Evolutionary conservation across 2,797 vertebrate genomes (phyloP).

Genomic region (Picus viridis): DNA sequence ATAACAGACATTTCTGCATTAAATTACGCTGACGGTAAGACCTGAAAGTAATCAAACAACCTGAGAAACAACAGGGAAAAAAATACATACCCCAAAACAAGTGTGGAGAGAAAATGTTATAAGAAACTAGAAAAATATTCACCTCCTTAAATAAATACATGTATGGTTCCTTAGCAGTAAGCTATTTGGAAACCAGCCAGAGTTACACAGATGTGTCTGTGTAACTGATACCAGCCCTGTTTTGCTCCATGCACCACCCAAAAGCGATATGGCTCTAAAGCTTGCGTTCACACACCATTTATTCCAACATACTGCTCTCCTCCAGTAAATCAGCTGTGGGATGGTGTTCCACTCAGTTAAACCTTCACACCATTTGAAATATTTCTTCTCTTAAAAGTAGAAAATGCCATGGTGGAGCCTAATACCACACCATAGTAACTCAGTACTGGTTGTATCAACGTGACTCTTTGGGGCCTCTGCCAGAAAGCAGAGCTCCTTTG

Average conservation of each 20-base stretch:
- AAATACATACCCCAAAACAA: not conserved
- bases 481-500: not conserved
- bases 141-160: not conserved
- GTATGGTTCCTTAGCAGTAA: not conserved
- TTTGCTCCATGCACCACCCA: not conserved
- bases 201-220: not conserved
- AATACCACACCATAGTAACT: not conserved
- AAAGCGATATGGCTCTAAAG: not conserved
- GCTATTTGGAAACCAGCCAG: not conserved
- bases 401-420: not conserved
- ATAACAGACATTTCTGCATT: not conserved
- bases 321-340: not conserved
- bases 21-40: not conserved
- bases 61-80: not conserved
- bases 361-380: not conserved
- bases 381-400: not conserved
- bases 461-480: not conserved
- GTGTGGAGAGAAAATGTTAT: not conserved
- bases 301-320: not conserved
- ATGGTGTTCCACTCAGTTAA: not conserved
- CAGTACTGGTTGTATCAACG: not conserved
- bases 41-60: not conserved
- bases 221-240: not conserved
- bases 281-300: not conserved
- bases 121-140: not conserved